Evolutionary conservation across 2,113 vertebrate species (phyloP).

Genomic region (Gymnocephalus cernua): DNA sequence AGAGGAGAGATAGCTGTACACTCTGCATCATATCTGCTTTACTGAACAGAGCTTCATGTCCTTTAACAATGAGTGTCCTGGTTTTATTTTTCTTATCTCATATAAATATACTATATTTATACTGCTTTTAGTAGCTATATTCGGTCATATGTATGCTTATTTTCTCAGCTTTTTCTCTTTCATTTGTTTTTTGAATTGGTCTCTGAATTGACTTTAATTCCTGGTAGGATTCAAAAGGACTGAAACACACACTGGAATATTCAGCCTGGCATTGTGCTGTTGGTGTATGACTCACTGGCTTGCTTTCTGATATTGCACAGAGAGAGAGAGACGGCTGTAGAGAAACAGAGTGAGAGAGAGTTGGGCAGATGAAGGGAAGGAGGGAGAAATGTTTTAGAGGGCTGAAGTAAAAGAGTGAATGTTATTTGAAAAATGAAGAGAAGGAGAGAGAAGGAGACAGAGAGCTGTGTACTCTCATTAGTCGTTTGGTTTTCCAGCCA

Average conservation of each 20-base stretch:
- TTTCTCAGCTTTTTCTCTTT: not conserved
- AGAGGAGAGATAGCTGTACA: not conserved
- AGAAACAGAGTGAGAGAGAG: slow-evolving; percentile 25
- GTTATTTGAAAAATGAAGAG: slow-evolving; percentile 66
- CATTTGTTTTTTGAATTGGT: not conserved
- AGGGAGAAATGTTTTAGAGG: slow-evolving; percentile 35
- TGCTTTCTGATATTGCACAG: slow-evolving; percentile 46
- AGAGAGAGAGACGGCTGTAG: not conserved
- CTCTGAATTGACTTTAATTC: slow-evolving; percentile 1
- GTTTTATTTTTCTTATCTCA: not conserved
- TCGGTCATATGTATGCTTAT: not conserved
- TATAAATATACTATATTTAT: too few relatives aligned
- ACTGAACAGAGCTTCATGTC: not conserved
- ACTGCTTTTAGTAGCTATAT: slow-evolving; percentile 1
- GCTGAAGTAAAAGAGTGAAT: slow-evolving; percentile 53
- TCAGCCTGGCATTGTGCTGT: slow-evolving; percentile 53
- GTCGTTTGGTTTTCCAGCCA: slow-evolving; percentile 66
- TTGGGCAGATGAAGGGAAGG: slow-evolving; percentile 20
- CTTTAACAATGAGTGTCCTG: not conserved
- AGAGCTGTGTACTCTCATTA: slow-evolving; percentile 68
- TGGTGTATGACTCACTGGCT: slow-evolving; percentile 59
- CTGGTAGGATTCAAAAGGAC: not conserved
- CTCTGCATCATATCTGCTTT: not conserved
- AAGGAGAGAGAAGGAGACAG: slow-evolving; percentile 26
- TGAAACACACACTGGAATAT: slow-evolving; percentile 37